Base-by-base conservation (phyloP, 1,140 invertebrate genomes). In the Gryllus bimaculatus region DNA sequence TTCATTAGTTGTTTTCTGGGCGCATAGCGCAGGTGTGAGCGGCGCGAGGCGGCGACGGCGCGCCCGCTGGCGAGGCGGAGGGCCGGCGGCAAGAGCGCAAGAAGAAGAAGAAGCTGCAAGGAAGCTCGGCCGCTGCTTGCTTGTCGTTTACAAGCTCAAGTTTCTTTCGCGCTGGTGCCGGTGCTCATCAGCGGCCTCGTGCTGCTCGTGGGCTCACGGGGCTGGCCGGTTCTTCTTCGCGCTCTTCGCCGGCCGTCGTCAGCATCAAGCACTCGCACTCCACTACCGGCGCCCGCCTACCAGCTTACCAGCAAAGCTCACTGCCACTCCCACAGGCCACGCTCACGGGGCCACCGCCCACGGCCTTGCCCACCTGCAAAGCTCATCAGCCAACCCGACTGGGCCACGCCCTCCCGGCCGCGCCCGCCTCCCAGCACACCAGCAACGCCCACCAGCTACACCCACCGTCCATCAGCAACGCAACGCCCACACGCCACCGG, bases 211-310 rank as follows among this genome's bases (percentile, higher is more conserved):
- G 92, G 92, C 76, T 91, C 4, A 93, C 93, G 8, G 91, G 92
- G 8, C 85, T 95, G 54, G 93, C 92, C 18, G 93, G 93, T 95
- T 95, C 86, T 95, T 95, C 87, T 95, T 95, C 84, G 92, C 94
- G 3, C 85, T 95, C 4, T 95, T 95, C 82, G 92, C 88, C 80
- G n/a, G 89, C 89, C 12, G 88, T 88, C 21, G 90, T 90, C 88
- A 74, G 48, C 10, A 76, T 39, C 12, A 76, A 26, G 47, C 74
- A 75, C 74, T 5, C n/a, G 8, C 74, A 75, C 74, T 10, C 12
- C 20, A 39, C 20, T 75, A 39, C 3, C 8, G 2, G 5, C 26
- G 26, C 26, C 26, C 26, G 13, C 66, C 66, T 6, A 73, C n/a
- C 66, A 15, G 13, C 66, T 7, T 3, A 15, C 8, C 74, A 74